Base-by-base conservation (phyloP, 2,888 invertebrate species). In the Acleris holmiana region DNA sequence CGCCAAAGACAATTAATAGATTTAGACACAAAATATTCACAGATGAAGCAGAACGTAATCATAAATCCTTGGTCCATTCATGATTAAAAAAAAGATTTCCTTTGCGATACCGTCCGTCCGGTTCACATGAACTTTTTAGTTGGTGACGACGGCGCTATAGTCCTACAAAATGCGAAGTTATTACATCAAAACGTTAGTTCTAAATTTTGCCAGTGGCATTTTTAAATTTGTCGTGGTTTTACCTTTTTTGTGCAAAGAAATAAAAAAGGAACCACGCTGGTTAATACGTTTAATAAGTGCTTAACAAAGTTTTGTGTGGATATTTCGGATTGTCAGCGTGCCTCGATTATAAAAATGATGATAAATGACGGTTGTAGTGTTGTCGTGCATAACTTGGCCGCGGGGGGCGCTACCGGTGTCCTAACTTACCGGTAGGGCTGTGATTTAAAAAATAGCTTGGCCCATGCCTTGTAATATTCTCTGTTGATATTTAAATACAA, bases 391-490 rank as follows among this genome's bases (percentile, higher is more conserved):
- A 85, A 82, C 86, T 74, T 70, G 74, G 58, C 89, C 76, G 85
- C 88, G 77, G 90, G 91, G 84, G 90, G 85, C 82, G 90, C 91
- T 91, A 91, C 91, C 76, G 89, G 82, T 72, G 79, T 35, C 47
- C 54, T 48, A 61, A 61, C 40, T 54, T 48, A 47, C 40, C 15
- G 46, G 5, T 53, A 61, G 60, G 60, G 77, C 76, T 49, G 55
- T 48, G 35, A 23, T 3, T n/a, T 41, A 50, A 59, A 59, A 41
- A 18, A 35, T 10, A 18, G 3, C 15, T 51, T 51, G 29, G 10
- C 18, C 18, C 17, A 10, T 17, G 25, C n/a, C 18, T 46, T 18
- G 18, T 46, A 15, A 15, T n/a, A 4, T n/a, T 41, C 6, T 4
- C n/a, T 41, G 41, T 41, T n/a, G 17, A 15, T 44, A 7, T 44